Evolutionary conservation across 2,797 vertebrate genomes (phyloP), one percentile per base, ranked within the genome.

Genomic region (Amazona ochrocephala): DNA sequence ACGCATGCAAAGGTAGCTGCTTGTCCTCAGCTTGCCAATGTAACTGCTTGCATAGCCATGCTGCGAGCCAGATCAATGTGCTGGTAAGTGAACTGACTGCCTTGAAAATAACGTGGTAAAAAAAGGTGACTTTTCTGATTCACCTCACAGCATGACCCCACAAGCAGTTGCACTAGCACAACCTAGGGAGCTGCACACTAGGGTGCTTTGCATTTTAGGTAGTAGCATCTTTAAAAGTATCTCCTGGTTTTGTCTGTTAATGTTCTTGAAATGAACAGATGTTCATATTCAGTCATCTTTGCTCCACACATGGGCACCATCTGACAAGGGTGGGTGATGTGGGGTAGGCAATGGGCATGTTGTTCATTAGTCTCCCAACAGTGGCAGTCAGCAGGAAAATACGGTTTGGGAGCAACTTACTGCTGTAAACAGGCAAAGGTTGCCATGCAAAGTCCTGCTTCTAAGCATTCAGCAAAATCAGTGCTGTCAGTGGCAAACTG

Each of bases 161-260:
- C 39, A 67, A 50, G 62, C 14, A 45, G 34, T 64, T 79, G 26
- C 21, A 17, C 3, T 67, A 75, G 13, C 37, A 53, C 23, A 39
- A 3, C 7, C 0, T 0, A 27, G 39, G 30, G 47, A 50, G 19
- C 29, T 0, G 0, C 50, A 32, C 20, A 0, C 53, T 32, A 23
- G 13, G 1, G 37, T 67, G 50, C 47, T 83, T 27, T 11, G 0
- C 1, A 0, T 73, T 24, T 75, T 24, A 83, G 34, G 48, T 27
- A 72, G 26, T 62, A 84, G 14, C 3, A 9, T 41, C 16, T 45
- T 45, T 80, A 22, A 29, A 83, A 80, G 3, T n/a, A 5, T 41
- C 44, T 83, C 10, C 56, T 80, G 44, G 18, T 22, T 67, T 74
- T 71, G 47, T 20, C 37, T 84, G 50, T 45, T 64, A 8, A 48